Base-by-base conservation (phyloP, 2,888 invertebrate species). In the Caenorhabditis doughertyi region DNA sequence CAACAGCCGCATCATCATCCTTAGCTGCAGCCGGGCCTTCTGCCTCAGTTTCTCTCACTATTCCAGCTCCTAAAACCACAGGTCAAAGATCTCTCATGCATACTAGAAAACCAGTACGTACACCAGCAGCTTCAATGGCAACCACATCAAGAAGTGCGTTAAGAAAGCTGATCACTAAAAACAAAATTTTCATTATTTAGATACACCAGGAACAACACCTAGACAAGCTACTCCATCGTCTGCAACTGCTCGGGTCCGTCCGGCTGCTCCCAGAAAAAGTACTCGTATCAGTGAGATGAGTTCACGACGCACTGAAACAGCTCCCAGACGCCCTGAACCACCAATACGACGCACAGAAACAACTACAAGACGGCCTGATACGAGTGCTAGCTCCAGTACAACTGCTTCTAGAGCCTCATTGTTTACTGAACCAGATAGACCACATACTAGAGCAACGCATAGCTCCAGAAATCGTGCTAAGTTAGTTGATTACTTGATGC, bases 181-280 rank as follows among this genome's bases (percentile, higher is more conserved):
- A 35, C 32, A 2, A 21, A 55, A 55, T 55, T 29, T 7, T 55
- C 27, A 27, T 42, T 16, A 25, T 51, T 18, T 11, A 35, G 11
- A 55, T 3, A 23, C 27, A 32, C 21, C 56, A 47, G 42, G 27
- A 27, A 32, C 27, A 16, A 51, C 72, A 0, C 29, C 72, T 0
- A n/a, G 25, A 0, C 44, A 55, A 25, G 7, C 25, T 16, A 58
- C 65, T 25, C 65, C 67, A 0, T 49, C 49, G 1, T 51, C 77
- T 16, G 13, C 60, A 4, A 3, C 35, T 11, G 49, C 35, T 16
- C 39, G 79, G 1, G 3, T 23, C 1, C 21, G 42, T 21, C 47
- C 62, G 13, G 35, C 27, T 39, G 81, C 74, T 7, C 81, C 81
- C 21, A 35, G 81, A 25, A 81, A 81, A 21, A 74, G 74, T n/a